phyloP scores from a whole-genome alignment of 2,888 invertebrate genomes.

The Eupithecia tripunctaria region DNA sequence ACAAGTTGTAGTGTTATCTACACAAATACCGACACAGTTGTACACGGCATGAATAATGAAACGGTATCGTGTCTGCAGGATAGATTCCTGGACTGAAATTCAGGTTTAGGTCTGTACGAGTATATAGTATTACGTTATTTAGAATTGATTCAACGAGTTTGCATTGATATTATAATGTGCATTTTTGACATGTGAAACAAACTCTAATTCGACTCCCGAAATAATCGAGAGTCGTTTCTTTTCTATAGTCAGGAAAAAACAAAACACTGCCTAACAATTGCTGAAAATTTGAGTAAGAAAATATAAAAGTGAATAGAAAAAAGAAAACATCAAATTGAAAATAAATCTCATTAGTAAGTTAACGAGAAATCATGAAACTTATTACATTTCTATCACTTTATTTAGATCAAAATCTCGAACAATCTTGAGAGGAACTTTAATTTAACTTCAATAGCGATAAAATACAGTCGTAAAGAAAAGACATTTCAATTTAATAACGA shows the following conservation, averaged over 20 bases:
- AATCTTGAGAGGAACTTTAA: slow-evolving; percentile 16
- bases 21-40: slow-evolving; percentile 31
- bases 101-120: neutral
- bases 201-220: too few relatives aligned
- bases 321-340: neutral
- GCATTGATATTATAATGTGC: neutral
- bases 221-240: neutral
- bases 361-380: neutral
- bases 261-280: neutral
- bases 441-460: slow-evolving; percentile 28
- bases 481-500: slow-evolving; percentile 36
- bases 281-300: neutral
- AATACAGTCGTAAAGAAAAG: slow-evolving; percentile 31
- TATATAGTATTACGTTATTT: neutral
- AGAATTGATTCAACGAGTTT: neutral
- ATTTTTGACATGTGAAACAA: too few relatives aligned
- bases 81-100: slow-evolving; percentile 7
- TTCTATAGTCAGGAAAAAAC: neutral
- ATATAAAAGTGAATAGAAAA: neutral
- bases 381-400: slow-evolving; percentile 21
- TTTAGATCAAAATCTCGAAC: slow-evolving; percentile 16
- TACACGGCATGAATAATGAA: slow-evolving; percentile 42
- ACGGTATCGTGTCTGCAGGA: slow-evolving; percentile 8
- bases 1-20: slow-evolving; percentile 32
- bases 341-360: neutral